Percentiles rank a stretch among this genome's conserved stretches.
Conservation (phyloP, 2,888 invertebrate genomes). For the Digitonthophagus gazella region DNA sequence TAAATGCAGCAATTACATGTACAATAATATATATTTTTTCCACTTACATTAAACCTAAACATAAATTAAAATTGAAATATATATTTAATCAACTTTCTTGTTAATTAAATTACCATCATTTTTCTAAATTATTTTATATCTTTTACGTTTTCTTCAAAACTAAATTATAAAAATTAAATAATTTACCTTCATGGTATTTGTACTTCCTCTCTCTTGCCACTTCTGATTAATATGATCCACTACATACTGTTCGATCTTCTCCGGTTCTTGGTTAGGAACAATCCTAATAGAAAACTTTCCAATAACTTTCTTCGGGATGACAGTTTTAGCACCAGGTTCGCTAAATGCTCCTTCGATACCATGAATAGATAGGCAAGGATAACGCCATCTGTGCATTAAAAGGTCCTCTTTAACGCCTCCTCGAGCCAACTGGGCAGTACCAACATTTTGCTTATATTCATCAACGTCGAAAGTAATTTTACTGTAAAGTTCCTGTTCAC, state of each 20-base stretch:
- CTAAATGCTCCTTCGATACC: conserved; percentile 89
- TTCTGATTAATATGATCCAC: conserved; percentile 71
- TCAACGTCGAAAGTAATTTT: conserved; percentile 83
- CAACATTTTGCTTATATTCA: conserved; percentile 73
- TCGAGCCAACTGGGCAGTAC: conserved; percentile 67
- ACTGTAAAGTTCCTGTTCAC: conserved; percentile 72
- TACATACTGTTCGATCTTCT: conserved; percentile 78
- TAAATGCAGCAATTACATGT: too few relatives aligned
- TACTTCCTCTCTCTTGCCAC: conserved; percentile 78
- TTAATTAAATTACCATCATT: too few relatives aligned
- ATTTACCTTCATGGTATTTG: conserved; percentile 78
- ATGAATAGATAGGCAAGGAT: conserved; percentile 90
- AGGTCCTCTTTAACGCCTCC: conserved; percentile 78
- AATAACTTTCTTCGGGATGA: conserved; percentile 88
- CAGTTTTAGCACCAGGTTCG: conserved; percentile 92
- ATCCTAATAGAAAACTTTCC: conserved; percentile 97
- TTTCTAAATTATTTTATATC: too few relatives aligned
- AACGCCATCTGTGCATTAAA: conserved; percentile 94
- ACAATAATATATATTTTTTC: too few relatives aligned
- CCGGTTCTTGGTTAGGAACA: conserved; percentile 91
- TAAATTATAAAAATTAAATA: too few relatives aligned
- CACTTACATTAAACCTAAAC: too few relatives aligned
- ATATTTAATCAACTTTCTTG: too few relatives aligned
- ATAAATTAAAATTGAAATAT: too few relatives aligned
- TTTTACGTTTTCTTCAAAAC: too few relatives aligned